These are phyloP conservation scores for Aspidiotus destructor DNA, from an alignment of 2,888 invertebrate genomes.

Conservation along the genomic window DNA sequence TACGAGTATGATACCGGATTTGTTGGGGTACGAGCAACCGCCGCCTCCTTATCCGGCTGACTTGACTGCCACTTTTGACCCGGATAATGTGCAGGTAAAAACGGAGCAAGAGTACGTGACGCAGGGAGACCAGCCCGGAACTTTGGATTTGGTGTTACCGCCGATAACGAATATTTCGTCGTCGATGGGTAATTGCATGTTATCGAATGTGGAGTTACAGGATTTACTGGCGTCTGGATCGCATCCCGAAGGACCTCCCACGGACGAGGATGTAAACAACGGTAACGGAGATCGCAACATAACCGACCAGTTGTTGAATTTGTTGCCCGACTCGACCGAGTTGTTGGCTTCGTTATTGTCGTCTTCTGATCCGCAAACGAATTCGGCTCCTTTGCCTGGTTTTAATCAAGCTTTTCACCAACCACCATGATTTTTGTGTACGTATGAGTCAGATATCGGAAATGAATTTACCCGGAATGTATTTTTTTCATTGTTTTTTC, in stretches of 20 bases:
- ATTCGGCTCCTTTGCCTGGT: constrained; percentile 44
- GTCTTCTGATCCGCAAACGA: constrained; percentile 39
- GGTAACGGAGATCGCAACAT: background rate
- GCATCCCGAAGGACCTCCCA: background rate
- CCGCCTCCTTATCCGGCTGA: constrained; percentile 20
- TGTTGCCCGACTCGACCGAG: constrained; percentile 26
- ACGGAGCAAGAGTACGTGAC: constrained; percentile 12
- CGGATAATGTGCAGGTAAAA: constrained; percentile 6
- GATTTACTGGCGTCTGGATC: background rate
- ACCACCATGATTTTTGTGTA: constrained; percentile 38
- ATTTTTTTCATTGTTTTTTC: no score
- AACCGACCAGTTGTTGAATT: constrained; percentile 15
- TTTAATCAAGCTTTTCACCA: constrained; percentile 47
- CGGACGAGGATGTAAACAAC: background rate
- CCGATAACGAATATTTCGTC: constrained; percentile 25
- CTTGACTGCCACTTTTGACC: constrained; percentile 3
- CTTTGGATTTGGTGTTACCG: constrained; percentile 24
- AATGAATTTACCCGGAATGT: no score
- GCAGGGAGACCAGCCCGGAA: background rate
- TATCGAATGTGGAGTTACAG: constrained; percentile 15
- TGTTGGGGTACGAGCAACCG: constrained; percentile 14
- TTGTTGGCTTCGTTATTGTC: constrained; percentile 34
- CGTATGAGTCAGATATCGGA: no score
- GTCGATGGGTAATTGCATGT: constrained; percentile 17
- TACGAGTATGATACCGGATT: constrained; percentile 8